phyloP scores from a whole-genome alignment of 2,113 vertebrate genomes.

The Gymnogyps californianus region DNA sequence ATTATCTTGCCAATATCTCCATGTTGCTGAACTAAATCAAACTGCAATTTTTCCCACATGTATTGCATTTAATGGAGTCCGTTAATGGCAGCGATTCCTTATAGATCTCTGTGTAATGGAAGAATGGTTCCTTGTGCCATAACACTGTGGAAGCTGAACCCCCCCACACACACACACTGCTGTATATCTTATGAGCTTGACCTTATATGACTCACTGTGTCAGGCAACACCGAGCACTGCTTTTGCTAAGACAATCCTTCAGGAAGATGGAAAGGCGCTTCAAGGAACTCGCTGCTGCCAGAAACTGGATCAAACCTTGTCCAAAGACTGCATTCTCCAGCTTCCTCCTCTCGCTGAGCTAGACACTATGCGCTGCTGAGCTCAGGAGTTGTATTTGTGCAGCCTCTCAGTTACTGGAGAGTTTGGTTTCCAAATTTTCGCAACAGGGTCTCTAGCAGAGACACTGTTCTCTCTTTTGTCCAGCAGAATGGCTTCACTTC shows the following conservation, averaged over 20 bases:
- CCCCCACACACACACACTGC: neutral
- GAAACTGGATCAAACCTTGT: neutral
- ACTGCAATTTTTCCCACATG: conserved; percentile 77
- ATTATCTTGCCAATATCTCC: conserved; percentile 82
- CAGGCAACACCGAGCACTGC: neutral
- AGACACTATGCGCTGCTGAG: neutral
- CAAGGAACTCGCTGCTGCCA: neutral
- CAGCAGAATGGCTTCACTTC: neutral
- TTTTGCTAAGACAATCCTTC: neutral
- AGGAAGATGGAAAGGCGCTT: neutral
- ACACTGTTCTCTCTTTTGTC: neutral
- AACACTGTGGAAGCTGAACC: conserved; percentile 14
- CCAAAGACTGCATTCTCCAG: neutral
- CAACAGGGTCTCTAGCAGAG: neutral
- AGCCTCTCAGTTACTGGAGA: accelerated
- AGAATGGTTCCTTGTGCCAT: conserved; percentile 56
- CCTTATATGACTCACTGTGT: conserved; percentile 8
- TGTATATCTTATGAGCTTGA: conserved; percentile 41
- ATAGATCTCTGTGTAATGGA: conserved; percentile 68
- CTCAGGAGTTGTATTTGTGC: neutral
- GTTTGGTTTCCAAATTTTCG: neutral
- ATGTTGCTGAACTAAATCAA: conserved; percentile 81
- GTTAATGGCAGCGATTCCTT: conserved; percentile 77
- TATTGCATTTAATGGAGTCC: conserved; percentile 77
- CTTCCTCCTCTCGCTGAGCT: neutral